A percentile compares a stretch with the other conserved stretches of the same genome.
Conservation (phyloP, 2,113 vertebrate species). For the Emberiza fucata region DNA sequence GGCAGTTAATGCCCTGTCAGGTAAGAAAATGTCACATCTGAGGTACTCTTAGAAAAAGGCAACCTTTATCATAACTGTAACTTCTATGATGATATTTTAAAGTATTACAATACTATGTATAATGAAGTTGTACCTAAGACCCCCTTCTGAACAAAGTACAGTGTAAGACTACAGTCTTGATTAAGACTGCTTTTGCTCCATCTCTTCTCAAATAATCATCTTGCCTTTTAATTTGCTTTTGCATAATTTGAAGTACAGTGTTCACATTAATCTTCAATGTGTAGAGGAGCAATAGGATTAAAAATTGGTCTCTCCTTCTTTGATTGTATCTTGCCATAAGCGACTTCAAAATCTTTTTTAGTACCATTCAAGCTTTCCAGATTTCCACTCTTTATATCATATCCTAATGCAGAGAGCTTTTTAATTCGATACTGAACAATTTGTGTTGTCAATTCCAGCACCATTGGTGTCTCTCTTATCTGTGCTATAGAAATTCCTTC, state of each 20-base stretch:
- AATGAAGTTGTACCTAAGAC: background rate
- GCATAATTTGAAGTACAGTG: background rate
- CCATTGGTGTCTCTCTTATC: slow-evolving; percentile 78
- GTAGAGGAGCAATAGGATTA: slow-evolving; percentile 89
- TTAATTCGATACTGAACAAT: slow-evolving; percentile 85
- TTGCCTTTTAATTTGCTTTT: background rate
- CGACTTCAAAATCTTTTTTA: slow-evolving; percentile 91
- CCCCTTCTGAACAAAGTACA: background rate
- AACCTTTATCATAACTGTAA: background rate
- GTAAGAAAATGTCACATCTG: background rate
- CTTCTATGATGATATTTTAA: background rate
- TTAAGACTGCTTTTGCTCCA: background rate
- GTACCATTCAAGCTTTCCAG: slow-evolving; percentile 84
- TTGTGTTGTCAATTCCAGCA: slow-evolving; percentile 88
- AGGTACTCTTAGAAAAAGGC: background rate
- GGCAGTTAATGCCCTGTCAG: background rate
- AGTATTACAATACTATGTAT: background rate
- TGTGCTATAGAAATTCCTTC: slow-evolving; percentile 83
- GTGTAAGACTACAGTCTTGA: background rate
- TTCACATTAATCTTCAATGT: slow-evolving; percentile 68
- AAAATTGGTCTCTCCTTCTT: slow-evolving; percentile 84
- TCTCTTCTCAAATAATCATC: background rate
- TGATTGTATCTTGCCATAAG: slow-evolving; percentile 79
- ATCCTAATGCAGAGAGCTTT: slow-evolving; percentile 78
- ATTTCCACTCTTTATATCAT: slow-evolving; percentile 75